Percentiles rank a stretch among this genome's conserved stretches.
These are phyloP conservation scores for Casuarius casuarius DNA, from an alignment of 2,113 vertebrate species.

Conservation along the genomic window DNA sequence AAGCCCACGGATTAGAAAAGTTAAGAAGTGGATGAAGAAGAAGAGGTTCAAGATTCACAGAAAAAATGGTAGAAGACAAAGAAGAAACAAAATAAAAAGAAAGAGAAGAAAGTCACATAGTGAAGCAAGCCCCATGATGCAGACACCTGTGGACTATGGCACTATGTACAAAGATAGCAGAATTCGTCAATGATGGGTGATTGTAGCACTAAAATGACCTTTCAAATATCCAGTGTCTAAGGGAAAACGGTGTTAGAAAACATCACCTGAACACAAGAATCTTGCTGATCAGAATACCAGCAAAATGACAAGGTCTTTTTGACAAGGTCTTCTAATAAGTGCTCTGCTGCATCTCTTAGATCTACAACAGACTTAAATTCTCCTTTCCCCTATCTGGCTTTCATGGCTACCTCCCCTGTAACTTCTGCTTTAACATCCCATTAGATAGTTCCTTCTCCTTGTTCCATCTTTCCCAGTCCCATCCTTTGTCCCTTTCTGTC, in stretches of 20 bases:
- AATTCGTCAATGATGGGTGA: neutral
- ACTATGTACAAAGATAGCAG: neutral
- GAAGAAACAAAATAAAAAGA: neutral
- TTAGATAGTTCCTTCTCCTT: neutral
- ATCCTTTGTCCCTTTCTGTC: neutral
- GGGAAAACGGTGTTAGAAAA: neutral
- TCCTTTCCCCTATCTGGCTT: neutral
- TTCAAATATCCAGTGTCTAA: neutral
- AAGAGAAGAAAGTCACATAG: neutral
- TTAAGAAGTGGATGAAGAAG: conserved; percentile 69
- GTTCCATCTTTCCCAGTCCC: neutral
- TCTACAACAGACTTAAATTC: neutral
- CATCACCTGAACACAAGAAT: neutral
- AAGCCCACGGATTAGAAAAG: conserved; percentile 55
- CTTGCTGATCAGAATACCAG: neutral
- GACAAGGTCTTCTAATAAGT: neutral
- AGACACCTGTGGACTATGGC: neutral
- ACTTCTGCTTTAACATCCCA: neutral
- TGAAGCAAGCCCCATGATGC: neutral
- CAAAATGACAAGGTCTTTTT: neutral
- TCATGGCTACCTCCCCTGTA: neutral
- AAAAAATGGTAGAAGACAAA: conserved; percentile 16
- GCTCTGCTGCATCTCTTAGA: neutral
- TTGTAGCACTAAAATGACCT: neutral
- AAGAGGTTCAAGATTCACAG: conserved; percentile 10